phyloP scores from a whole-genome alignment of 2,888 invertebrate species.

The Pollenia amentaria region DNA sequence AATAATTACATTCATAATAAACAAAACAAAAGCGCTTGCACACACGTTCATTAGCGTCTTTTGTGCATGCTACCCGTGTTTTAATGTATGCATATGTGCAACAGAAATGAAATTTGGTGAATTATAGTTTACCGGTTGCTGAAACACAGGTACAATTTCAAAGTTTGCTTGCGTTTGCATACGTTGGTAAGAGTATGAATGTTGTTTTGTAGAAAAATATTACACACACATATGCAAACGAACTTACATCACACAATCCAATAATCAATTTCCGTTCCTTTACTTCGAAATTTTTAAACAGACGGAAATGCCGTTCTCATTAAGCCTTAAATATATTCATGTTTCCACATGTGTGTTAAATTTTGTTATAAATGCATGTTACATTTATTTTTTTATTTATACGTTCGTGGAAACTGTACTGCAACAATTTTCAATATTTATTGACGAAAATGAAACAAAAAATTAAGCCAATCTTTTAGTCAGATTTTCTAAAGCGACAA shows the following conservation, averaged over 20 bases:
- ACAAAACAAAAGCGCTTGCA: too few relatives aligned
- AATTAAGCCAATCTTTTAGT: neutral
- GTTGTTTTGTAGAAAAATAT: conserved; percentile 2
- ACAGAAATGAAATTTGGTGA: too few relatives aligned
- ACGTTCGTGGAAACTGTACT: neutral
- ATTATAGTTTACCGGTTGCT: neutral
- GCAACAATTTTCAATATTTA: conserved; percentile 1
- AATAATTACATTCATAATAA: too few relatives aligned
- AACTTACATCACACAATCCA: conserved; percentile 50
- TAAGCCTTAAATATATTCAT: conserved; percentile 35
- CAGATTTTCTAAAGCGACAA: neutral
- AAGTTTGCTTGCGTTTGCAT: neutral
- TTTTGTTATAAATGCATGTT: neutral
- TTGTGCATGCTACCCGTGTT: too few relatives aligned
- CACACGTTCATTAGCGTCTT: too few relatives aligned
- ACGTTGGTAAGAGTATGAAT: conserved; percentile 12
- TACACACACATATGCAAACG: conserved; percentile 14
- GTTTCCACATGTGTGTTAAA: neutral
- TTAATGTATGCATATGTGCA: too few relatives aligned
- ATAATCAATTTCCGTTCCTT: conserved; percentile 74
- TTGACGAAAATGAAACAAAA: conserved; percentile 10
- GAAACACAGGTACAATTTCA: neutral
- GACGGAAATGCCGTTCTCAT: conserved; percentile 72
- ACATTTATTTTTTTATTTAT: neutral
- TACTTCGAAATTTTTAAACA: conserved; percentile 65